Conservation (phyloP, 53 echinoderm and acorn worm genomes). For the Luidia sarsii region DNA sequence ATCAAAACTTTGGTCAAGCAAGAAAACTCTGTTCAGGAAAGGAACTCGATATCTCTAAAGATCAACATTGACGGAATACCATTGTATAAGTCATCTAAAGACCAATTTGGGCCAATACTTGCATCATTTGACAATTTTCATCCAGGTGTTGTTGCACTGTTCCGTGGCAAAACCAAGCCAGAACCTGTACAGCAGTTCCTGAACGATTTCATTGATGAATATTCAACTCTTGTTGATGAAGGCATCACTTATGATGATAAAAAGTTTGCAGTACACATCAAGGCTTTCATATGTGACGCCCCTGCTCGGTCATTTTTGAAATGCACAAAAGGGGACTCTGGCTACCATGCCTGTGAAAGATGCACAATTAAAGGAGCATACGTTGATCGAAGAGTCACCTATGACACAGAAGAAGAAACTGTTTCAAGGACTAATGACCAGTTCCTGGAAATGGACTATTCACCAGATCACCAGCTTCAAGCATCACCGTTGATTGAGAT, state of each 20-base stretch:
- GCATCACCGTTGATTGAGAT: slow-evolving; percentile 25
- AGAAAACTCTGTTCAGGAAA: background rate
- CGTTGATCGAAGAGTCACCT: slow-evolving; percentile 6
- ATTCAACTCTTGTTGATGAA: background rate
- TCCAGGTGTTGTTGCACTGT: slow-evolving; percentile 31
- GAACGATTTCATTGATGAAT: slow-evolving; percentile 23
- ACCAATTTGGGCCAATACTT: slow-evolving; percentile 33
- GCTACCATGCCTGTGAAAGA: slow-evolving; percentile 35
- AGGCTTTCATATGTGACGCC: slow-evolving; percentile 28
- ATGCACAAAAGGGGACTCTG: slow-evolving; percentile 18
- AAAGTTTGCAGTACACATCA: background rate
- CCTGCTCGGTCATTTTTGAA: slow-evolving; percentile 22
- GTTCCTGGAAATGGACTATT: slow-evolving; percentile 14
- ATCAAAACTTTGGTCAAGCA: slow-evolving; percentile 13
- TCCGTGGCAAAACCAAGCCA: slow-evolving; percentile 21
- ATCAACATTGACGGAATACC: slow-evolving; percentile 34
- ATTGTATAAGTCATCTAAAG: slow-evolving; percentile 18
- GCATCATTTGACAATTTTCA: slow-evolving; percentile 11
- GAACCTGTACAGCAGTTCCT: slow-evolving; percentile 12
- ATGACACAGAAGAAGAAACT: slow-evolving; percentile 8
- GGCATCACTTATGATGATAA: slow-evolving; percentile 17
- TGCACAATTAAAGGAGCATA: slow-evolving; percentile 7
- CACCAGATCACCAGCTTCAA: slow-evolving; percentile 24
- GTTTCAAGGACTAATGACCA: slow-evolving; percentile 20
- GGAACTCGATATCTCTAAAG: slow-evolving; percentile 9